Base-by-base conservation (phyloP, 2,797 vertebrate species). In the Triplophysa yarkandensis region DNA sequence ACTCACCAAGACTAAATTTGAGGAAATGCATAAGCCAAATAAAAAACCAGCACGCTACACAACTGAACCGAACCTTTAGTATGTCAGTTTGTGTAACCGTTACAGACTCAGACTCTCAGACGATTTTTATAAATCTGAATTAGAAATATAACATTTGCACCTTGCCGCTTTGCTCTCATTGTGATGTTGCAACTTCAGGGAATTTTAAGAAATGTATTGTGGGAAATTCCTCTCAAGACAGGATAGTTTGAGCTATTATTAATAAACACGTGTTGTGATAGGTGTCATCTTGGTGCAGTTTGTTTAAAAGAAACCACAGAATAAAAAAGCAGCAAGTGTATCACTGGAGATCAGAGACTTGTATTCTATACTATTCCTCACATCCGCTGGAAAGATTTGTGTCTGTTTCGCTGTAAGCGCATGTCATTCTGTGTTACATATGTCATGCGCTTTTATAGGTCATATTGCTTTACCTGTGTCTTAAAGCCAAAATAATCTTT, bases 201-300 rank as follows among this genome's bases (percentile, higher is more conserved):
- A 44, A 10, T 30, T 39, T n/a, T 1, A 21, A 39, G 32, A n/a
- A 50, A 44, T 52, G 69, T 32, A 71, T 52, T 72, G 34, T 72
- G 70, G 44, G 70, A 62, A 39, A 41, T 39, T 30, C 34, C 23
- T 30, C 7, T 63, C 32, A 28, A 41, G 17, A 52, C 13, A 52
- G 48, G 46, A 63, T 41, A 41, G 44, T 21, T 7, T 55, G 32
- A 52, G 46, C 36, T 63, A 71, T 28, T 62, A 63, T 72, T 63
- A 72, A 72, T 28, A 62, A 52, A 41, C 44, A 41, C 32, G 41
- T 72, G 58, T 63, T 72, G 50, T 63, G 44, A 72, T 63, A 30
- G 32, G 32, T 52, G 70, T 63, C 46, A 19, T 52, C 58, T 52
- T 72, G 17, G 32, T 41, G 44, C 17, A 10, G 17, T 63, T 41